phyloP scores from a whole-genome alignment of 2,888 invertebrate species.

The Brachyopa scutellaris region DNA sequence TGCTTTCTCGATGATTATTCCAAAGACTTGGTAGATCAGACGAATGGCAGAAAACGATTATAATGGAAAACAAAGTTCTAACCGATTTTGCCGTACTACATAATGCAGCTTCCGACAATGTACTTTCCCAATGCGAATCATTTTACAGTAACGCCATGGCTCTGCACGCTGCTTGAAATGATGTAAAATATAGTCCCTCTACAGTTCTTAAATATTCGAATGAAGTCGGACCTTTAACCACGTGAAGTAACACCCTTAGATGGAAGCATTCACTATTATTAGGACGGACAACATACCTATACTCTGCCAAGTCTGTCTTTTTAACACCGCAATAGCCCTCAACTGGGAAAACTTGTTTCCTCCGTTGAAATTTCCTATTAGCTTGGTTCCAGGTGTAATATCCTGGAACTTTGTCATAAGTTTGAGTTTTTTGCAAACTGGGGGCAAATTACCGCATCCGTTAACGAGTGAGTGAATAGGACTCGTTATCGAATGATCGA shows the following conservation, averaged over 20 bases:
- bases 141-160: background rate
- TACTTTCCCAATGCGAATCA: background rate
- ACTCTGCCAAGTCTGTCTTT: conserved; percentile 3
- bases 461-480: too few relatives aligned
- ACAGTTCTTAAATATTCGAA: background rate
- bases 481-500: too few relatives aligned
- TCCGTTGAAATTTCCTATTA: too few relatives aligned
- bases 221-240: background rate
- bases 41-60: background rate
- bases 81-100: background rate
- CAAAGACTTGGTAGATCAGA: background rate
- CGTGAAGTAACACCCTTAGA: background rate
- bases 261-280: background rate
- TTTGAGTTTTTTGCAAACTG: too few relatives aligned
- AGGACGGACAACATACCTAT: background rate
- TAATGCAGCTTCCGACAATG: background rate
- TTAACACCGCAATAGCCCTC: background rate
- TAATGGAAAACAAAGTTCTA: background rate
- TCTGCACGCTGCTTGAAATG: background rate
- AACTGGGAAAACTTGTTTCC: too few relatives aligned
- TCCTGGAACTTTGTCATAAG: too few relatives aligned
- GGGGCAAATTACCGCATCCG: too few relatives aligned
- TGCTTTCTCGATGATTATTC: background rate
- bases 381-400: too few relatives aligned
- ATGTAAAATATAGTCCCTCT: background rate